A percentile compares a stretch with the other conserved stretches of the same genome.
Conservation (phyloP, 2,113 vertebrate genomes). For the Herpetotheres cachinnans region DNA sequence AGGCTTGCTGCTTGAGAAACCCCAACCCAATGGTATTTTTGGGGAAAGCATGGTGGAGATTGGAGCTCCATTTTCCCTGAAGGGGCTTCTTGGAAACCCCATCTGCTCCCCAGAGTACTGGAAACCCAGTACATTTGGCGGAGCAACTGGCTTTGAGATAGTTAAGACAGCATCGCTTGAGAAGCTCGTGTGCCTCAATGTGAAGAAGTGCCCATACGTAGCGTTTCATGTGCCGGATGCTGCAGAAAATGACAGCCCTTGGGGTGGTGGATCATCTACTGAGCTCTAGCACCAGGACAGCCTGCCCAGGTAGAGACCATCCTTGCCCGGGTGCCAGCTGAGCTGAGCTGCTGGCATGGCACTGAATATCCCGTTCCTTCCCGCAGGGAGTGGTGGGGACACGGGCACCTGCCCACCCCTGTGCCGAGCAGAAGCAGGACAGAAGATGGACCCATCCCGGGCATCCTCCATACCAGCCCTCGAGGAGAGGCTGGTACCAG, state of each 20-base stretch:
- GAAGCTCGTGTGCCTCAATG: slow-evolving; percentile 90
- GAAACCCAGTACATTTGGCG: slow-evolving; percentile 95
- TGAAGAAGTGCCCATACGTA: slow-evolving; percentile 87
- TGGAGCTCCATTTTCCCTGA: slow-evolving; percentile 92
- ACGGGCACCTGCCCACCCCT: neutral
- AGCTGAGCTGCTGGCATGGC: neutral
- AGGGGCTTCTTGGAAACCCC: slow-evolving; percentile 94
- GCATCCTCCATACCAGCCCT: neutral
- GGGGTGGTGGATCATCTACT: neutral
- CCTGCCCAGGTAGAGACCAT: neutral
- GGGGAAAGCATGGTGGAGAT: slow-evolving; percentile 98
- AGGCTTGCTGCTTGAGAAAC: slow-evolving; percentile 86
- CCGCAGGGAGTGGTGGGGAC: neutral
- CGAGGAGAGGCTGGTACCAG: neutral
- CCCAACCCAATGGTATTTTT: slow-evolving; percentile 79
- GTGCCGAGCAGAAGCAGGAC: neutral
- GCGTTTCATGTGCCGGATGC: slow-evolving; percentile 77
- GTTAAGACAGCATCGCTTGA: slow-evolving; percentile 83
- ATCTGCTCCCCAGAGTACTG: slow-evolving; percentile 95
- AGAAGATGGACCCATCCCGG: neutral
- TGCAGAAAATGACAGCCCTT: neutral
- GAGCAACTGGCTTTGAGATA: slow-evolving; percentile 85
- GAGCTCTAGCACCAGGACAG: slow-evolving; percentile 62
- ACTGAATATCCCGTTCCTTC: neutral
- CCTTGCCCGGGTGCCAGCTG: neutral